Conservation (phyloP, 1,140 invertebrate species). For the Procambarus clarkii region DNA sequence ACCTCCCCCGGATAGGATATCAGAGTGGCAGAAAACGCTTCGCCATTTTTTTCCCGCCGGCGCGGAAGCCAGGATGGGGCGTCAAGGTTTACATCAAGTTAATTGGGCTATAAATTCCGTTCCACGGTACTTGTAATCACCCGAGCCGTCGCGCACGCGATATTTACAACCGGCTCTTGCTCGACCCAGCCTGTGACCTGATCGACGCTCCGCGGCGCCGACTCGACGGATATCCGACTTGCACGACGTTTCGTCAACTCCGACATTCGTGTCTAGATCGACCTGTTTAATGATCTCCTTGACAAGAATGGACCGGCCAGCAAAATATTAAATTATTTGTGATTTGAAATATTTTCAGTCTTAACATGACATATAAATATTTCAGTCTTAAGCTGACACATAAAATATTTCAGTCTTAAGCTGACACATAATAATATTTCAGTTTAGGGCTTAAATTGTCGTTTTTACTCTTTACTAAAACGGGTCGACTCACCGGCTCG, state of each 20-base stretch:
- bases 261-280: background rate
- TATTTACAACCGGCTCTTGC: slow-evolving; percentile 31
- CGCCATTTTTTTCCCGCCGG: background rate
- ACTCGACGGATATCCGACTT: background rate
- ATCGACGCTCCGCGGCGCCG: background rate
- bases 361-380: no score
- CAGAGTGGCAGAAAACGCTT: slow-evolving; percentile 8
- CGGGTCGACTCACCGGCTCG: no score
- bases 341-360: no score
- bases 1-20: background rate
- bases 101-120: slow-evolving; percentile 30
- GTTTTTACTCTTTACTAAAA: no score
- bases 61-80: slow-evolving; percentile 5
- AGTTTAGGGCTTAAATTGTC: no score
- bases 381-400: no score
- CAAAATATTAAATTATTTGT: background rate
- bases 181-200: background rate
- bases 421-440: no score
- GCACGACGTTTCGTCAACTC: background rate
- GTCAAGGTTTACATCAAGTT: slow-evolving; percentile 26
- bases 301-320: no score
- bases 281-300: no score
- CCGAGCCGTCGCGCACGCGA: slow-evolving; percentile 21
- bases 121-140: slow-evolving; percentile 30
- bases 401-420: no score